These are phyloP conservation scores for Engraulis encrasicolus DNA, from an alignment of 2,113 vertebrate genomes.

Conservation along the genomic window DNA sequence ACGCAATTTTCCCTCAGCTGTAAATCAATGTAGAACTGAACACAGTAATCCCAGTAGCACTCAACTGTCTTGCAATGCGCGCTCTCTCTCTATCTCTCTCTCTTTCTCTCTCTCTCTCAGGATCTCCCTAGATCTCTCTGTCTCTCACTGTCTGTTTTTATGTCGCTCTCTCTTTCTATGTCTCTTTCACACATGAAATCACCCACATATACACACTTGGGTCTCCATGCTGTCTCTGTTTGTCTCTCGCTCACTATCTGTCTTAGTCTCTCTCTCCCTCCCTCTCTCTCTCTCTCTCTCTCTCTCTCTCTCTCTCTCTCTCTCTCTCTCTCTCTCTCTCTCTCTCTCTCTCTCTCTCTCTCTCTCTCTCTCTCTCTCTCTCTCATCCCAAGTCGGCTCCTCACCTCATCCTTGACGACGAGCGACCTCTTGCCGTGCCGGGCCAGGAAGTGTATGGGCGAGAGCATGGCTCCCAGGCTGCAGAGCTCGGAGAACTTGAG, in stretches of 20 bases:
- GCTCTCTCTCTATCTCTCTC: neutral
- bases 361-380: neutral
- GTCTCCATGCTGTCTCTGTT: no score
- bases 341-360: neutral
- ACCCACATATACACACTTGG: no score
- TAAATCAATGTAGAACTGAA: neutral
- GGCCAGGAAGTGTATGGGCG: constrained; percentile 88
- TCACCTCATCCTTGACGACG: constrained; percentile 89
- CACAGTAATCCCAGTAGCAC: neutral
- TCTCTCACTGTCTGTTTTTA: no score
- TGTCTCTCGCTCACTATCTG: neutral
- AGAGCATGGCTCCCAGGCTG: constrained; percentile 88
- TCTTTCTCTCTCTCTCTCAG: no score
- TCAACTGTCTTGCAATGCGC: neutral
- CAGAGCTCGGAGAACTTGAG: constrained; percentile 89
- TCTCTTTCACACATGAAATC: no score
- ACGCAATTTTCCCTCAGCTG: neutral
- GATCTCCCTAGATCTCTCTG: no score
- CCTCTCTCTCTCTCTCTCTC: neutral
- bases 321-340: neutral
- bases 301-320: constrained; percentile 30
- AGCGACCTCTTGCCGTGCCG: constrained; percentile 88
- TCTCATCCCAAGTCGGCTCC: constrained; percentile 32
- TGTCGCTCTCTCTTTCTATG: no score
- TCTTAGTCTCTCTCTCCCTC: neutral